Evolutionary conservation across 2,888 invertebrate genomes (phyloP).

Genomic region (Athalia rosae): DNA sequence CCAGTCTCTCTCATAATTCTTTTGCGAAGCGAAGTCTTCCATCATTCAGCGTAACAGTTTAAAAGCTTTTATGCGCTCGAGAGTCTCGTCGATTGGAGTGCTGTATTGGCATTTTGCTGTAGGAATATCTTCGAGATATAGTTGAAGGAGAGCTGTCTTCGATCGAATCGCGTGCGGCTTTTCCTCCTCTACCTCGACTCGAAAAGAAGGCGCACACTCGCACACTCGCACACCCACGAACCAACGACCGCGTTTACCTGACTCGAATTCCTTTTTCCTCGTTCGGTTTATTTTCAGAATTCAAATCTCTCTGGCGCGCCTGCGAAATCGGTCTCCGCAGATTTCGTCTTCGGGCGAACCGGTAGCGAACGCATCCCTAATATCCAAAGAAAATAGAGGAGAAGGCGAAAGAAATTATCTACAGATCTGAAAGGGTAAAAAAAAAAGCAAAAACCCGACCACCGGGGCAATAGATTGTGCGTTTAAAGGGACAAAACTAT

Average conservation of each 20-base stretch:
- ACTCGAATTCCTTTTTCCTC: background rate
- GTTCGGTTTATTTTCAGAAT: no score
- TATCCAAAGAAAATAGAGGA: background rate
- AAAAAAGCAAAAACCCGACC: background rate
- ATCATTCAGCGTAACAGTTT: slow-evolving; percentile 62
- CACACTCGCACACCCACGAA: background rate
- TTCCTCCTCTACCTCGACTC: background rate
- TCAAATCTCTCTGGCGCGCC: no score
- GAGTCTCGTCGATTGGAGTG: slow-evolving; percentile 56
- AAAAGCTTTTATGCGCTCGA: slow-evolving; percentile 56
- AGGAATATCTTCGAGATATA: slow-evolving; percentile 45
- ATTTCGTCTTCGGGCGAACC: no score
- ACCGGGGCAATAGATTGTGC: background rate
- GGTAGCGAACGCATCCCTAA: no score
- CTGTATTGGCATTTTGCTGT: slow-evolving; percentile 63
- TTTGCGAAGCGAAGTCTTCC: slow-evolving; percentile 42
- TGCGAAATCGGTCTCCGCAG: no score
- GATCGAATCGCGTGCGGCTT: slow-evolving; percentile 16
- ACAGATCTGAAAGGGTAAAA: no score
- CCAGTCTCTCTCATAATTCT: background rate
- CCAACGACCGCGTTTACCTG: no score
- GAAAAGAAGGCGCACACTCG: no score
- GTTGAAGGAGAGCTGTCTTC: slow-evolving; percentile 29
- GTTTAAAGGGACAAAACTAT: slow-evolving; percentile 25
- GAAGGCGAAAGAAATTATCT: background rate